Base-by-base conservation (phyloP, 2,797 vertebrate genomes). In the Enteromius viviparus region DNA sequence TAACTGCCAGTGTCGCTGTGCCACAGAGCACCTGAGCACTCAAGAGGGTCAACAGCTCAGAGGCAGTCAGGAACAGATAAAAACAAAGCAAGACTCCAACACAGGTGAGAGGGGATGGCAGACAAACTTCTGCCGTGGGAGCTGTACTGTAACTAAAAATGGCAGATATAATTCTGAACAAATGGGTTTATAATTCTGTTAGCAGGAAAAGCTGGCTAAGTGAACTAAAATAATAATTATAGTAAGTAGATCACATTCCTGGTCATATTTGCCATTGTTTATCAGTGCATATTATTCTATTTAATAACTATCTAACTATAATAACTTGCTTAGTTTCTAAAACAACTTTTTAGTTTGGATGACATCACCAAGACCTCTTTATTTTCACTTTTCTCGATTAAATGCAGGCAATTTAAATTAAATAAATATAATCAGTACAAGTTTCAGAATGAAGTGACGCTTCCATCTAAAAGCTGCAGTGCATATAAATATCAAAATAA, bases 41-140 rank as follows among this genome's bases (percentile, higher is more conserved):
- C 68, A n/a, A n/a, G 14, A 82, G 62, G 81, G 81, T 82, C 81
- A 76, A 76, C 72, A 82, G 72, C 72, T 53, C 60, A 71, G 60
- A 82, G 71, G 60, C 71, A 65, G 55, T 66, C 15, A 76, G 71
- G 34, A 82, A 82, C 60, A 76, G 72, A 82, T 82, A 76, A 76
- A 82, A 82, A 76, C 72, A 70, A 84, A 75, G 74, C 77, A 72
- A 60, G 78, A 72, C 21, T 53, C 55, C 26, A 69, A 65, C 58
- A 76, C 78, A 53, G 66, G 69, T 62, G 76, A 82, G 69, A 53
- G 66, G 23, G 76, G 62, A 29, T 19, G 45, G 55, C 34, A 82
- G 47, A 68, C 49, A 64, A 32, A 21, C 45, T 51, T 65, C 34
- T 76, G 71, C 62, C 23, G 0, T 62, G 71, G 71, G 60, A 76